Evolutionary conservation across 2,797 vertebrate species (phyloP).

Genomic region (Lagocephalus sceleratus): DNA sequence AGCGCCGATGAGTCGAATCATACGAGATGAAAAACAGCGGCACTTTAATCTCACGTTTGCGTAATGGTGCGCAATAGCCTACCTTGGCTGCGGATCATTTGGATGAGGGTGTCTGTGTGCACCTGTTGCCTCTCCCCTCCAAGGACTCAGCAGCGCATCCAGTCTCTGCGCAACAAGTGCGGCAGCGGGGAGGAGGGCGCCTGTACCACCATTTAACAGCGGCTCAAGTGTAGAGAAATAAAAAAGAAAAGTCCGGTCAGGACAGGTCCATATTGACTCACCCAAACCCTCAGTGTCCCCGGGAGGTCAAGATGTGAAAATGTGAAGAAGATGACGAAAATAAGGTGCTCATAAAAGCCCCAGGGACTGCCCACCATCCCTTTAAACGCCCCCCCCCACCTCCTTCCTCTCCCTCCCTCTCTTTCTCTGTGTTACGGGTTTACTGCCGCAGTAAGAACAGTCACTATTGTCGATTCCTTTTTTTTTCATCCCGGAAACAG

Average conservation of each 20-base stretch:
- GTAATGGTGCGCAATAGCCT: slow-evolving; percentile 23
- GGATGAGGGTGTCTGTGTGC: slow-evolving; percentile 48
- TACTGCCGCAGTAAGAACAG: slow-evolving; percentile 6
- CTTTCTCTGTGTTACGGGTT: slow-evolving; percentile 2
- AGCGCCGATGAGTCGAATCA: not conserved
- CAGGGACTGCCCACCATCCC: slow-evolving; percentile 60
- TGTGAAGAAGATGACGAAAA: slow-evolving; percentile 32
- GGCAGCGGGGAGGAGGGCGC: slow-evolving; percentile 40
- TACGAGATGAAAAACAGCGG: not conserved
- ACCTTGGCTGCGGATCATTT: slow-evolving; percentile 27
- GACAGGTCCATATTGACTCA: slow-evolving; percentile 38
- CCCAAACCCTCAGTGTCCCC: slow-evolving; percentile 2
- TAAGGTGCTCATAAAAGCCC: slow-evolving; percentile 50
- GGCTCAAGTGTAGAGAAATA: slow-evolving; percentile 14
- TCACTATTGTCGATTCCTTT: slow-evolving; percentile 18
- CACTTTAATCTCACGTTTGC: not conserved
- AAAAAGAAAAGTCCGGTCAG: slow-evolving; percentile 13
- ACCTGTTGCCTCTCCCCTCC: slow-evolving; percentile 66
- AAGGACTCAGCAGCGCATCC: slow-evolving; percentile 52
- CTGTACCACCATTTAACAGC: slow-evolving; percentile 34
- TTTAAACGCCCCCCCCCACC: slow-evolving; percentile 64
- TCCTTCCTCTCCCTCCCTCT: not conserved
- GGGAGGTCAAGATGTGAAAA: slow-evolving; percentile 27
- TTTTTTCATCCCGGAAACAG: slow-evolving; percentile 26
- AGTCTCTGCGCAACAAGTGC: slow-evolving; percentile 78